These are phyloP conservation scores for Rhodophaea formosa DNA, from an alignment of 2,888 invertebrate genomes.

Conservation along the genomic window DNA sequence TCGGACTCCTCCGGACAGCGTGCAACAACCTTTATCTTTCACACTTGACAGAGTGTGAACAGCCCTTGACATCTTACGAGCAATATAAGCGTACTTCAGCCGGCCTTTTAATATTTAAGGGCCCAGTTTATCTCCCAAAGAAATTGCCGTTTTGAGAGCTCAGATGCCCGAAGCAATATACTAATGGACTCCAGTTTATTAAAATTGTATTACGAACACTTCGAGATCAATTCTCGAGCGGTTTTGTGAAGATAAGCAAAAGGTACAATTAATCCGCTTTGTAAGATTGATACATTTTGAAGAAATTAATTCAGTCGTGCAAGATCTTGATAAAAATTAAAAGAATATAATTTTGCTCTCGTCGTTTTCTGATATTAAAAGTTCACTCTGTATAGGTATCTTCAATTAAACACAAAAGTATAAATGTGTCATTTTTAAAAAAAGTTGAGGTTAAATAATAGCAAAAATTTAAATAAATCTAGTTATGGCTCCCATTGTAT, in stretches of 20 bases:
- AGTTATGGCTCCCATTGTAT: no score
- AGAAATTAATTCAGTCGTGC: background rate
- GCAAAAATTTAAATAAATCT: no score
- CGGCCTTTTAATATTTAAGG: constrained; percentile 10
- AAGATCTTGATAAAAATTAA: background rate
- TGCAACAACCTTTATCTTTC: constrained; percentile 15
- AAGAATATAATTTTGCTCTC: no score
- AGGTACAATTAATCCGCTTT: background rate
- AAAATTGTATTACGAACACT: constrained; percentile 10
- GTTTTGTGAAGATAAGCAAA: background rate
- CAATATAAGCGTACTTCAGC: background rate
- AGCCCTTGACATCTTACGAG: constrained; percentile 5
- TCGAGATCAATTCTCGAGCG: background rate
- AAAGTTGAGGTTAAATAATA: no score
- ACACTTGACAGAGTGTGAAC: constrained; percentile 20
- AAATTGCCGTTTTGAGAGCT: constrained; percentile 6
- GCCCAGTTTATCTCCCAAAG: constrained; percentile 8
- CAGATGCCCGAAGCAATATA: constrained; percentile 13
- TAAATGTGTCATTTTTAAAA: no score
- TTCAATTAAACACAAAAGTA: no score
- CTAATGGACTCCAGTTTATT: constrained; percentile 14
- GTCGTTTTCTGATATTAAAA: no score
- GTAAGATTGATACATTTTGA: background rate
- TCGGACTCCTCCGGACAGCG: background rate
- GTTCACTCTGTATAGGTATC: no score